Base-by-base conservation (phyloP, 2,113 vertebrate genomes). In the Reinhardtius hippoglossoides region DNA sequence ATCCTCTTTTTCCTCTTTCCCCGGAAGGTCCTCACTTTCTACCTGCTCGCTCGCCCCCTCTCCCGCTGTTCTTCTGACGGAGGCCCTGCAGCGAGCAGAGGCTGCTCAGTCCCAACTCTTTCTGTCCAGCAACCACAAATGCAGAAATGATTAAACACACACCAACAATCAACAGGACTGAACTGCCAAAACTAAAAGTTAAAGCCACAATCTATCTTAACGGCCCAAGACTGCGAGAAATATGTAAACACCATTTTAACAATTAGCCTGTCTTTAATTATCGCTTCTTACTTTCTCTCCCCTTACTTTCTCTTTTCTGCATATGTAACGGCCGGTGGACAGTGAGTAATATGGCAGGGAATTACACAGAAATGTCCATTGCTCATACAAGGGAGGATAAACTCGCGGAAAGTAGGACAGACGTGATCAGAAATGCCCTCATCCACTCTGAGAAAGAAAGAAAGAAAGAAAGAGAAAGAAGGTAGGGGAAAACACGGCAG, bases 341-440 rank as follows among this genome's bases (percentile, higher is more conserved):
- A 76, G 57, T 26, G 83, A 81, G 71, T 69, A 84, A 86, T 78
- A 81, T 76, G 52, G 69, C 59, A 48, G 87, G 65, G 82, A 86
- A 88, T 69, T 74, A 77, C 71, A 80, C 42, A 54, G 77, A 80
- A 71, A 84, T 80, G 68, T 65, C 57, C 75, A 67, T 84, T 78
- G 76, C 44, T 84, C 76, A 76, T 75, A 63, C 4, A 27, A 71
- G 57, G 71, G 26, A 80, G 59, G 80, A 70, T 65, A 82, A 79
- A 82, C 71, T 80, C 67, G 59, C 48, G 31, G 62, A 86, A 92
- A 90, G 77, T 90, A 83, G 83, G 71, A 72, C 82, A 42, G 6
- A 21, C 26, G 75, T 60, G 40, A 88, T 89, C 82, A 76, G 56
- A 77, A 79, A 80, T 74, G 56, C 67, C 72, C 73, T 71, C 57